phyloP scores from a whole-genome alignment of 1,140 invertebrate genomes.

The Hypsibius dujardini region DNA sequence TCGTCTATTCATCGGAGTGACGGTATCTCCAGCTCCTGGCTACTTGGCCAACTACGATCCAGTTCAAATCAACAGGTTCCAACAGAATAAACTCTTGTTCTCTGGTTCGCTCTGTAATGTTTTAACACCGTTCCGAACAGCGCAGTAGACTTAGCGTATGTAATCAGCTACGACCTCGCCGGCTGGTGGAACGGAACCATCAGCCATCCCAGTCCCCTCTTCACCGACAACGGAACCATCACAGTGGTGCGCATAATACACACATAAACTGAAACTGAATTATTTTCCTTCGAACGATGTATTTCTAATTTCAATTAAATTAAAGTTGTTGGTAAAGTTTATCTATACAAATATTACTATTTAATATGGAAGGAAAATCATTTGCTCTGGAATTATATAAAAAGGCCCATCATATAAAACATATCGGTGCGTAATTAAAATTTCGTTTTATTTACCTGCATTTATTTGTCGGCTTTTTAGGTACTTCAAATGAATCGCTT shows the following conservation, averaged over 20 bases:
- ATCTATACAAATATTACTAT: too few relatives aligned
- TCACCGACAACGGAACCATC: background rate
- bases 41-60: background rate
- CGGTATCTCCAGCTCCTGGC: background rate
- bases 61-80: background rate
- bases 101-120: background rate
- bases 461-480: too few relatives aligned
- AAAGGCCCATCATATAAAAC: too few relatives aligned
- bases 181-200: slow-evolving; percentile 12
- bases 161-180: slow-evolving; percentile 3
- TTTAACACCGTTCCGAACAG: background rate
- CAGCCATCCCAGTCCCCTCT: background rate
- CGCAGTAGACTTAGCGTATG: background rate
- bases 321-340: too few relatives aligned
- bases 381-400: too few relatives aligned
- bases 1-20: slow-evolving; percentile 1
- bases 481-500: too few relatives aligned
- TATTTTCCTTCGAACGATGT: too few relatives aligned
- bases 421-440: too few relatives aligned
- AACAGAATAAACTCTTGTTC: background rate
- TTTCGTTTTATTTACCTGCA: too few relatives aligned
- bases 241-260: background rate
- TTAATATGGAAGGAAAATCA: too few relatives aligned
- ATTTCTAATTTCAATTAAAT: too few relatives aligned
- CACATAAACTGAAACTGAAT: too few relatives aligned